Conservation (phyloP, 2,888 invertebrate species). For the Chloroclystis v-ata region DNA sequence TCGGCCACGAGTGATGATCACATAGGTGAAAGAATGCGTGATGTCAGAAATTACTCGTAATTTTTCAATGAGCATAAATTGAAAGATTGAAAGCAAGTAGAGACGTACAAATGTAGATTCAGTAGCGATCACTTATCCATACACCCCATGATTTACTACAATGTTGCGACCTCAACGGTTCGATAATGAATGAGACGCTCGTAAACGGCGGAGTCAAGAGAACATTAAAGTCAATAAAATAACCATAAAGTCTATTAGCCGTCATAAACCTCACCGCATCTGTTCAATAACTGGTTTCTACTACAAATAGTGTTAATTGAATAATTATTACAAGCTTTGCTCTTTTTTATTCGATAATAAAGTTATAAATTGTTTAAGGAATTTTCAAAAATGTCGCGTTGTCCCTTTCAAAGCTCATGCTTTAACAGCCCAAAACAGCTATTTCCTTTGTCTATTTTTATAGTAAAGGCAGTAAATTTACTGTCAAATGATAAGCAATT, state of each 20-base stretch:
- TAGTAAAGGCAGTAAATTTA: constrained; percentile 54
- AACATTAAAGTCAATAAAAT: constrained; percentile 78
- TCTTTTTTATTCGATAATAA: constrained; percentile 13
- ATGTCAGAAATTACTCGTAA: constrained; percentile 29
- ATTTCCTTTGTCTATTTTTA: constrained; percentile 26
- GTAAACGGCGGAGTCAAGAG: constrained; percentile 72
- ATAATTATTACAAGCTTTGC: constrained; percentile 47
- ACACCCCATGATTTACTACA: constrained; percentile 68
- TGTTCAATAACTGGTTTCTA: constrained; percentile 69
- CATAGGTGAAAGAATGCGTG: constrained; percentile 4
- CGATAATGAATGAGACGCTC: constrained; percentile 74
- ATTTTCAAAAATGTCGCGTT: neutral
- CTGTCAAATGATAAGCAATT: constrained; percentile 62
- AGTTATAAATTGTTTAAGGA: neutral
- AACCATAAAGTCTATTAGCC: constrained; percentile 75
- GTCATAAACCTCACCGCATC: constrained; percentile 75
- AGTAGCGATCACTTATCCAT: constrained; percentile 48
- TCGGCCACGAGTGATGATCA: no score
- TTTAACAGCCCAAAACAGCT: constrained; percentile 15
- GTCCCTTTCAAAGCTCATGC: neutral
- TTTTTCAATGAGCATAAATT: constrained; percentile 46
- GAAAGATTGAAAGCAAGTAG: constrained; percentile 36
- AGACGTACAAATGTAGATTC: constrained; percentile 32
- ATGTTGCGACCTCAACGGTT: constrained; percentile 71
- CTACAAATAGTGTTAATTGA: constrained; percentile 66